phyloP scores from a whole-genome alignment of 2,797 vertebrate genomes.

The Hylomyscus alleni region DNA sequence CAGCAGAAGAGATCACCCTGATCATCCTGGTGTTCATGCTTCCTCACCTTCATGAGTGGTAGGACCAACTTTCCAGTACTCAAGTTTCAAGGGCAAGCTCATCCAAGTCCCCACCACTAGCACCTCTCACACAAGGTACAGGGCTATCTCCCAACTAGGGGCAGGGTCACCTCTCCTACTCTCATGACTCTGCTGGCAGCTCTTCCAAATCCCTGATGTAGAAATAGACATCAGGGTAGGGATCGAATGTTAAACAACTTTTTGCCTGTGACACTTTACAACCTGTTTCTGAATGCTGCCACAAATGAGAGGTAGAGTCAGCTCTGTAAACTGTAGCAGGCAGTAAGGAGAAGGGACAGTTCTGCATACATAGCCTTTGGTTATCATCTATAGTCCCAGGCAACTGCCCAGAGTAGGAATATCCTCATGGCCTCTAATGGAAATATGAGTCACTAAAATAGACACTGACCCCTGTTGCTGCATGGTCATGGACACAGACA shows the following conservation, averaged over 20 bases:
- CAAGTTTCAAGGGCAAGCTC: neutral
- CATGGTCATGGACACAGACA: neutral
- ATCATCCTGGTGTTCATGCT: neutral
- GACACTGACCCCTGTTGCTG: neutral
- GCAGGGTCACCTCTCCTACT: neutral
- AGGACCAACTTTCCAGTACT: neutral
- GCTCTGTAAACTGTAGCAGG: neutral
- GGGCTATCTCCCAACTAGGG: neutral
- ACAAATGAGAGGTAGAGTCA: neutral
- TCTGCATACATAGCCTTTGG: neutral
- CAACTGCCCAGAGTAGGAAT: neutral
- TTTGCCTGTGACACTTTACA: neutral
- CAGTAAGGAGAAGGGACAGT: neutral
- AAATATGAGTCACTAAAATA: neutral
- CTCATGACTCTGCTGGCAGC: neutral
- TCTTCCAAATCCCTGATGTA: neutral
- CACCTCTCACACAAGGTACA: neutral
- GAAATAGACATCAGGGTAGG: neutral
- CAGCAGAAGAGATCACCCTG: neutral
- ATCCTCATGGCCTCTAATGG: neutral
- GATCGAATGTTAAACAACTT: neutral
- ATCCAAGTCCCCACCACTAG: neutral
- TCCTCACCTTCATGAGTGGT: neutral
- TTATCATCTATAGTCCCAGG: neutral
- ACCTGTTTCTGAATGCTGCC: neutral